These are phyloP conservation scores for Drosophila hamatofila DNA, from an alignment of 2,888 invertebrate species.

Conservation along the genomic window DNA sequence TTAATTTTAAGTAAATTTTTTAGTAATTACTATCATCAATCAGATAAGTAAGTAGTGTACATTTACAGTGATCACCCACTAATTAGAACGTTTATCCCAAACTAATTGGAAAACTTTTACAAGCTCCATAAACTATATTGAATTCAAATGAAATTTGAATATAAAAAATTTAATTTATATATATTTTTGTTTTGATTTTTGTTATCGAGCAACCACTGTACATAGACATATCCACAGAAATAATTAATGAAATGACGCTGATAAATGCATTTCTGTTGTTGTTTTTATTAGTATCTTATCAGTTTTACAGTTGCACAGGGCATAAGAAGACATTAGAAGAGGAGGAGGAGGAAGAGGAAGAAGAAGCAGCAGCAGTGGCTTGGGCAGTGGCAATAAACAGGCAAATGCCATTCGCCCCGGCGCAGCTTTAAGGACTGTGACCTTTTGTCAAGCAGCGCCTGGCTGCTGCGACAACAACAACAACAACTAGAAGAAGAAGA, in stretches of 20 bases:
- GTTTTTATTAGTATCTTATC: conserved; percentile 55
- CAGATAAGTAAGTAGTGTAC: too few relatives aligned
- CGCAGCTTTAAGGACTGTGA: conserved; percentile 71
- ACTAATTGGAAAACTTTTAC: too few relatives aligned
- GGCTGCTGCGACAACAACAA: conserved; percentile 32
- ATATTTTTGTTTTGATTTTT: too few relatives aligned
- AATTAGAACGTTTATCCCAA: too few relatives aligned
- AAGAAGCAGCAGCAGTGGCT: conserved; percentile 8
- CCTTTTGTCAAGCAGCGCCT: conserved; percentile 58
- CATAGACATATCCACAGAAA: conserved; percentile 16
- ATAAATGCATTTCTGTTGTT: conserved; percentile 46
- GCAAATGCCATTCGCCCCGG: conserved; percentile 40
- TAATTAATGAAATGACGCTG: conserved; percentile 58
- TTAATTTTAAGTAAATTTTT: too few relatives aligned
- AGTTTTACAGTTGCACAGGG: conserved; percentile 15
- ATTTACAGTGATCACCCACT: too few relatives aligned
- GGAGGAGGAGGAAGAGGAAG: conserved; percentile 1
- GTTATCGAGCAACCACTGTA: not conserved
- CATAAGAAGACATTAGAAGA: conserved; percentile 7
- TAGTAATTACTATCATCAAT: too few relatives aligned
- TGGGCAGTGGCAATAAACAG: conserved; percentile 7
- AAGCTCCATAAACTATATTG: too few relatives aligned
- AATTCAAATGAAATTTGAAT: too few relatives aligned
- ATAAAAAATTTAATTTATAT: too few relatives aligned
- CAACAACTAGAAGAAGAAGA: conserved; percentile 13